Conservation (phyloP, 2,888 invertebrate species). For the Platycheirus rosarum region DNA sequence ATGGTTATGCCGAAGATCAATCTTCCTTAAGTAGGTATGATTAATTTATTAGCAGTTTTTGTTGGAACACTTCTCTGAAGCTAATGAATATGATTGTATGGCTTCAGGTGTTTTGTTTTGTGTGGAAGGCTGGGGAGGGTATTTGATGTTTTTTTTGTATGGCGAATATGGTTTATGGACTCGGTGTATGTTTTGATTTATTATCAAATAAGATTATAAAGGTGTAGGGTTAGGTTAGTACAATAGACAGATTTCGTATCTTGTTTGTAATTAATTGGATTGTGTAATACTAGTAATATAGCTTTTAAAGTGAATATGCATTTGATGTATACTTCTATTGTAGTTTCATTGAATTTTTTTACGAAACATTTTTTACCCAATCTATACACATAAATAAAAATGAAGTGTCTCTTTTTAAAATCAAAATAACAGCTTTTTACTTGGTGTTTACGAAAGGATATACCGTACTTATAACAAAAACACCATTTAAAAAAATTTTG, state of each 20-base stretch:
- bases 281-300: too few species aligned
- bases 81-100: slow-evolving; percentile 49
- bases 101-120: slow-evolving; percentile 22
- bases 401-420: too few species aligned
- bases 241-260: slow-evolving; percentile 13
- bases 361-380: too few species aligned
- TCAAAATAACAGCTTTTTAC: too few species aligned
- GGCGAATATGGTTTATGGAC: not conserved
- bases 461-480: too few species aligned
- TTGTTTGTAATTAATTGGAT: too few species aligned
- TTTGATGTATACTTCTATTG: too few species aligned
- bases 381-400: too few species aligned
- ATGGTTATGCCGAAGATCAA: slow-evolving; percentile 19
- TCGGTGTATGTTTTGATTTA: not conserved
- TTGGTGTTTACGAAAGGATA: too few species aligned
- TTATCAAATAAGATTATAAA: slow-evolving; percentile 8
- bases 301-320: too few species aligned
- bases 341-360: too few species aligned
- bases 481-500: too few species aligned
- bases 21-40: slow-evolving; percentile 50
- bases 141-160: not conserved
- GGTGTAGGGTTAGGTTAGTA: slow-evolving; percentile 1
- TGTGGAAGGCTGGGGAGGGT: not conserved
- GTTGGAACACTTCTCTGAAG: slow-evolving; percentile 34
- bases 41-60: slow-evolving; percentile 50